Conservation (phyloP, 2,113 vertebrate species). For the Oncorhynchus keta region DNA sequence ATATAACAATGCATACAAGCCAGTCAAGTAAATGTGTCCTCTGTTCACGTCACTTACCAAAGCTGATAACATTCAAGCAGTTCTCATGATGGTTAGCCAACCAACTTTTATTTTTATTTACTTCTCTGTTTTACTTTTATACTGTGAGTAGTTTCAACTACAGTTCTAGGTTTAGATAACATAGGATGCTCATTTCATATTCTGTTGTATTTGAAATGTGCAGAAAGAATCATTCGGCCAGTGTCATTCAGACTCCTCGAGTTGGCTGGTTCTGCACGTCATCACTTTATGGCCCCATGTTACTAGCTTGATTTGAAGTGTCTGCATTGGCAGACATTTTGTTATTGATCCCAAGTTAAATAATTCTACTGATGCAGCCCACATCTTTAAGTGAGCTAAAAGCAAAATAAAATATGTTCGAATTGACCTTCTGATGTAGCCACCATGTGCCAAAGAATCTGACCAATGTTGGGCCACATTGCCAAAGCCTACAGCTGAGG, state of each 20-base stretch:
- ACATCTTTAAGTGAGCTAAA: conserved; percentile 56
- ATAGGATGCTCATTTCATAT: conserved; percentile 28
- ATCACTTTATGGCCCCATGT: conserved; percentile 42
- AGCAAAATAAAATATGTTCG: conserved; percentile 16
- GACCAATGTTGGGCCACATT: conserved; percentile 19
- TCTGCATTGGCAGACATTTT: conserved; percentile 48
- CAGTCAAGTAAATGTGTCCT: conserved; percentile 28
- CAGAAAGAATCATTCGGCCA: conserved; percentile 56
- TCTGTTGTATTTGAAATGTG: conserved; percentile 58
- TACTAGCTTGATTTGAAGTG: conserved; percentile 42
- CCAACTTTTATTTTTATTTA: conserved; percentile 1
- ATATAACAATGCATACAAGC: neutral
- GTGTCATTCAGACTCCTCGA: neutral
- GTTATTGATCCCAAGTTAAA: conserved; percentile 50
- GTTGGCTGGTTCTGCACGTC: conserved; percentile 41
- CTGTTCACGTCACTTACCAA: conserved; percentile 52
- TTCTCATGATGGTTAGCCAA: conserved; percentile 4
- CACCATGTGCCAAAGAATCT: conserved; percentile 66
- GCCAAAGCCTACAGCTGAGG: conserved; percentile 33
- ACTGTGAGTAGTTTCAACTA: conserved; percentile 46
- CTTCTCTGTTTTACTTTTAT: conserved; percentile 34
- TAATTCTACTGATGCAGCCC: conserved; percentile 63
- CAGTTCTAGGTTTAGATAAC: conserved; percentile 24
- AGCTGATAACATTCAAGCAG: conserved; percentile 38
- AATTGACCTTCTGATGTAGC: conserved; percentile 26